Evolutionary conservation across 2,797 vertebrate species (phyloP).

Genomic region (Helarctos malayanus): DNA sequence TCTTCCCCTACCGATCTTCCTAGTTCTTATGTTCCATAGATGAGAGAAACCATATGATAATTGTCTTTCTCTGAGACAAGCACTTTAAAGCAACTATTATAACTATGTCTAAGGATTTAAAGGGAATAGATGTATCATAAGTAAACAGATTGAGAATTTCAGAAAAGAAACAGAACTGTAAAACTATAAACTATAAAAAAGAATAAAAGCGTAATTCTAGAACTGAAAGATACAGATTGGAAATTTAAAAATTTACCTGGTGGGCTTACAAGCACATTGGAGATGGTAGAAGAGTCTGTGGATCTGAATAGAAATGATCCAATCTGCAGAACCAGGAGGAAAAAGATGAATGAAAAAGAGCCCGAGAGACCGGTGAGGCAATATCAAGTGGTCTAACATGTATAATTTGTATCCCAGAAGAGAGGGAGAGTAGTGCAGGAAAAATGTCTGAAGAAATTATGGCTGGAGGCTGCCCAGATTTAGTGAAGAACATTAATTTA

Average conservation of each 20-base stretch:
- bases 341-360: background rate
- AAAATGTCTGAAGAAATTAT: constrained; percentile 15
- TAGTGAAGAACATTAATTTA: background rate
- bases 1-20: too few species aligned
- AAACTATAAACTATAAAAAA: background rate
- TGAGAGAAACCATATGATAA: too few species aligned
- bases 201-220: background rate
- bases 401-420: constrained; percentile 2
- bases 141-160: background rate
- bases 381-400: background rate
- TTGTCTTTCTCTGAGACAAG: too few species aligned
- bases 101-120: constrained; percentile 8
- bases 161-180: constrained; percentile 4
- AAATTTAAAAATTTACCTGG: background rate
- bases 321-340: background rate
- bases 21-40: too few species aligned
- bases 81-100: background rate
- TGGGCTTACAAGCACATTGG: background rate
- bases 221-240: background rate
- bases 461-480: background rate
- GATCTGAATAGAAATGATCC: background rate
- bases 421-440: background rate
- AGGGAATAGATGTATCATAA: background rate
- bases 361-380: background rate
- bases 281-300: background rate